Evolutionary conservation across 2,113 vertebrate genomes (phyloP), one percentile per base, ranked within the genome.

Genomic region (Anoura caudifer): DNA sequence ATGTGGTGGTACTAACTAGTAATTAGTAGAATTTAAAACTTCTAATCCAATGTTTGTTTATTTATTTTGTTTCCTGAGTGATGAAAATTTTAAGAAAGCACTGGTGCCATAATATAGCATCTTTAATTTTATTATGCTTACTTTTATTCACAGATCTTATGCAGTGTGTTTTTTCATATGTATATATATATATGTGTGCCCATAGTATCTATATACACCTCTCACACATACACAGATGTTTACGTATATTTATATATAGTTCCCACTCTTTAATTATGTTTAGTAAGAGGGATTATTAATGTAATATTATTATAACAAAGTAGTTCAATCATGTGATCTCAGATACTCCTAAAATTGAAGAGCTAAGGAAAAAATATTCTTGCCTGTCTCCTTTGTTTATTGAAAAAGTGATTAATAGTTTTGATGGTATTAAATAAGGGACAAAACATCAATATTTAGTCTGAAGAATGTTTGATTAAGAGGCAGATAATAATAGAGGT

Each of bases 11-110:
- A 80, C 20, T 94, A 85, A 92, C 8, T 59, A 91, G 56, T 61
- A 95, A 82, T 41, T 95, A 89, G 2, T 12, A 96, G 31, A 95
- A 95, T 96, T 92, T 54, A 41, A 83, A 96, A 85, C 54, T 54
- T 22, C 59, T 77, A 77, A 50, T 94, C 59, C 84, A 86, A 80
- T n/a, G 4, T 88, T 95, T 88, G 36, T 96, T 95, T 97, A 16
- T 54, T 36, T 85, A 94, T 94, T 93, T 77, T 88, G 28, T 94
- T 31, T 36, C 1, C n/a, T 65, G 4, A 54, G 7, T 87, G 86
- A 80, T 86, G 17, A 91, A 96, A 93, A 28, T 79, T 75, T 12
- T 14, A 88, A 94, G 69, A 83, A 96, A 93, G 43, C 16, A 65
- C 13, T 70, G 19, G 47, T 59, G 38, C 14, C 24, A 50, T 72